Base-by-base conservation (phyloP, 2,797 vertebrate species). In the Hybognathus amarus region DNA sequence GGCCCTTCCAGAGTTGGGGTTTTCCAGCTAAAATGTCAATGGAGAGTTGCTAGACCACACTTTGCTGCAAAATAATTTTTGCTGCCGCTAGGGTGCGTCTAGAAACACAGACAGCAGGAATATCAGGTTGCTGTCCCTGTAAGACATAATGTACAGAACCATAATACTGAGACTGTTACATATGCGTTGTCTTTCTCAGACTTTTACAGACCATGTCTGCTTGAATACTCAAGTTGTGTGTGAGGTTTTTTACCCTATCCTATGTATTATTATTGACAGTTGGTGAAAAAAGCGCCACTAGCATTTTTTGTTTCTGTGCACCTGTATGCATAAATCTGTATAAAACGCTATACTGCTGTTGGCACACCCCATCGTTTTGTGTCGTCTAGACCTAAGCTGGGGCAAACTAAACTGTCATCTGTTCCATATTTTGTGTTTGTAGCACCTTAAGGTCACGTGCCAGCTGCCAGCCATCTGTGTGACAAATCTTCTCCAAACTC, bases 401-500 rank as follows among this genome's bases (percentile, higher is more conserved):
- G 80, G 61, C 3, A 81, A 75, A 82, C 30, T 33, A 27, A 40
- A 54, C 33, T 33, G 12, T 82, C 59, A 66, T 66, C 59, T 79
- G 80, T 59, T 54, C 45, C 27, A 30, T 59, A 30, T 54, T 64
- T 68, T 30, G 52, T 64, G 50, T 76, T 79, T 56, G 74, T 71
- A 36, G 68, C 76, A 71, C 38, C 75, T 45, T 79, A 40, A 69
- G 61, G 76, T 79, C 63, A 78, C 5, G 4, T 81, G 56, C 73
- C 66, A 81, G 36, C 77, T 67, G 66, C 22, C 2, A 59, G 66
- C 74, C 74, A 73, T 86, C 85, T 86, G 82, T 86, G 82, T 70
- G 50, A 76, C 4, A 36, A 83, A 67, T 77, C 38, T 42, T 61
- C 76, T 45, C 71, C 42, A 45, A 76, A 64, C 33, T n/a, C 69